Conservation (phyloP, 2,797 vertebrate genomes). For the Triplophysa yarkandensis region DNA sequence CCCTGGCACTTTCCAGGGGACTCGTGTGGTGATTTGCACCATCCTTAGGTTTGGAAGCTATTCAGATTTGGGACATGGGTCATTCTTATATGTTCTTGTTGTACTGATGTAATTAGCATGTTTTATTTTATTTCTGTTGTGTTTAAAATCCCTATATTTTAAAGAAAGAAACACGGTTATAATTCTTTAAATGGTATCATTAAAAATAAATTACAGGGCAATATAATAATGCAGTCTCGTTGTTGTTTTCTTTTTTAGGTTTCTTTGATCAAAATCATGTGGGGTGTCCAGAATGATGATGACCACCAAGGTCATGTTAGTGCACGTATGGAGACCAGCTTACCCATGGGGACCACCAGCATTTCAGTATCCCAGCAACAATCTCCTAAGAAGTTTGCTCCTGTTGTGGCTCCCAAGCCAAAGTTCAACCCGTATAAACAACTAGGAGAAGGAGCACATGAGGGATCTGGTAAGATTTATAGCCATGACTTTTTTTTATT, state of each 20-base stretch:
- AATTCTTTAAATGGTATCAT: not conserved
- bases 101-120: not conserved
- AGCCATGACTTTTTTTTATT: slow-evolving; percentile 32
- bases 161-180: slow-evolving; percentile 10
- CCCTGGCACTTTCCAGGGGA: slow-evolving; percentile 45
- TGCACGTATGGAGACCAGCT: slow-evolving; percentile 94
- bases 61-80: slow-evolving; percentile 19
- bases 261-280: slow-evolving; percentile 79
- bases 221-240: slow-evolving; percentile 7
- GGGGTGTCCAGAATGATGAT: slow-evolving; percentile 80
- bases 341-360: slow-evolving; percentile 88
- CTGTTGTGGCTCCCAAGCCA: slow-evolving; percentile 93
- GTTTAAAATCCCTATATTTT: too few species aligned
- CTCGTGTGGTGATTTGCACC: slow-evolving; percentile 55
- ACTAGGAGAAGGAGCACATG: slow-evolving; percentile 64
- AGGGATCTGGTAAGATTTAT: slow-evolving; percentile 77
- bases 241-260: slow-evolving; percentile 2
- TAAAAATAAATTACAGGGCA: not conserved
- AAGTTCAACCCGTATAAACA: slow-evolving; percentile 95
- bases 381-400: slow-evolving; percentile 93
- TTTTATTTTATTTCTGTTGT: too few species aligned
- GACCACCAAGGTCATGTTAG: slow-evolving; percentile 86
- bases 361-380: slow-evolving; percentile 96
- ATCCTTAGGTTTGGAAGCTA: slow-evolving; percentile 63
- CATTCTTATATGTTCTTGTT: not conserved